A percentile compares a stretch with the other conserved stretches of the same genome.
Conservation (phyloP, 1,140 invertebrate genomes). For the Sinonovacula constricta region DNA sequence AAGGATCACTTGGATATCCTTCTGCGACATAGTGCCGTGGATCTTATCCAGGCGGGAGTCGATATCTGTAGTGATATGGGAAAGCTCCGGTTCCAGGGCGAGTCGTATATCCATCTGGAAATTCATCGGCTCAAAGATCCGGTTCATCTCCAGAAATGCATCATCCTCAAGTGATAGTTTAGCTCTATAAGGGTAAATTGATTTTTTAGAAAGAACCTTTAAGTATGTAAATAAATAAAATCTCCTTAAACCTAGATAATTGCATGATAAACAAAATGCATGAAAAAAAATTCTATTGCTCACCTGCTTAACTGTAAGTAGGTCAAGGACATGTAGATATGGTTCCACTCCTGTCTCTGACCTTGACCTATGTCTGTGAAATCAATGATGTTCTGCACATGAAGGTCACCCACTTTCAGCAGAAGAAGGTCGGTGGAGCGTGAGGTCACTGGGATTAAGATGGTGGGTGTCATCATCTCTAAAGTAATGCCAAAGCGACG, state of each 20-base stretch:
- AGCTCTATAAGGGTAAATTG: slow-evolving; percentile 55
- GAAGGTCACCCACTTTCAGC: slow-evolving; percentile 87
- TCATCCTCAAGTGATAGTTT: slow-evolving; percentile 76
- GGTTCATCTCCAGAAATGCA: slow-evolving; percentile 82
- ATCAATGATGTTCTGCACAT: slow-evolving; percentile 89
- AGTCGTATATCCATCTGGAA: slow-evolving; percentile 87
- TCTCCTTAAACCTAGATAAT: no score
- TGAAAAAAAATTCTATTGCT: no score
- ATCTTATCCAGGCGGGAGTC: slow-evolving; percentile 69
- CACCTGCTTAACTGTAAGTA: slow-evolving; percentile 83
- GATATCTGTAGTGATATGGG: slow-evolving; percentile 82
- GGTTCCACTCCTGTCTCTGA: slow-evolving; percentile 71
- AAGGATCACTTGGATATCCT: slow-evolving; percentile 68
- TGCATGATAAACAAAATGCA: no score
- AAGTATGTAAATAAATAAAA: no score
- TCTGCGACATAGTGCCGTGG: slow-evolving; percentile 64
- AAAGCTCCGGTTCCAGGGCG: slow-evolving; percentile 79
- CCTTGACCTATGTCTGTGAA: slow-evolving; percentile 56
- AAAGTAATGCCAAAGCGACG: slow-evolving; percentile 85
- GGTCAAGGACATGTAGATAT: slow-evolving; percentile 82
- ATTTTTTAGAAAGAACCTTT: no score
- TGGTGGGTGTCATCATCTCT: slow-evolving; percentile 86
- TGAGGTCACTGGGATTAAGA: slow-evolving; percentile 89
- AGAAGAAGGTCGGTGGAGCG: slow-evolving; percentile 89
- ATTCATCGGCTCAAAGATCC: slow-evolving; percentile 86